These are phyloP conservation scores for Bombus confusus DNA, from an alignment of 1,140 invertebrate genomes.

Conservation along the genomic window DNA sequence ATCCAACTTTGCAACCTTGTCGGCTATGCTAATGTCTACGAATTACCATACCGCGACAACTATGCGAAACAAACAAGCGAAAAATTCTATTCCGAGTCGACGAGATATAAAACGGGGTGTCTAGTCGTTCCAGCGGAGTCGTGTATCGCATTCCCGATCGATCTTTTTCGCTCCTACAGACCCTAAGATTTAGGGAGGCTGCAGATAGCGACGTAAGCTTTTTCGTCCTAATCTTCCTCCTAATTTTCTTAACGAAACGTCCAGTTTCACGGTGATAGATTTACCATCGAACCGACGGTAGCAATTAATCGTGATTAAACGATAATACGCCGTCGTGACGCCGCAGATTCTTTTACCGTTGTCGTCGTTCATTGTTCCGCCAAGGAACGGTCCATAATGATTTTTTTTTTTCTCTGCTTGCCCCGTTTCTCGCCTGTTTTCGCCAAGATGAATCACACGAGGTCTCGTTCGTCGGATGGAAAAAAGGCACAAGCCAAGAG, in stretches of 20 bases:
- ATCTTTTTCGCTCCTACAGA: not conserved
- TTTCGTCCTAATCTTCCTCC: not conserved
- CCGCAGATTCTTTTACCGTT: constrained; percentile 47
- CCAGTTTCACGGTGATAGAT: constrained; percentile 23
- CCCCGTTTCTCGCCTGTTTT: not conserved
- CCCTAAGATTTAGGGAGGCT: too few relatives aligned
- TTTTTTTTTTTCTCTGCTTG: constrained; percentile 21
- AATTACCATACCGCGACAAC: constrained; percentile 64
- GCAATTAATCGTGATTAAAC: constrained; percentile 64
- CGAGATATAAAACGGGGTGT: too few relatives aligned
- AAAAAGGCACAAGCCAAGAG: constrained; percentile 54
- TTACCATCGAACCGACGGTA: not conserved
- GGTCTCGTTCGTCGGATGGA: constrained; percentile 7
- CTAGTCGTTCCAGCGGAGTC: too few relatives aligned
- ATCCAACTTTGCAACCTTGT: constrained; percentile 22
- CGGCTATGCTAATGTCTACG: constrained; percentile 63
- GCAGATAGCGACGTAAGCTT: not conserved
- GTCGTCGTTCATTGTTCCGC: constrained; percentile 50
- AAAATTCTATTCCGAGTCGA: constrained; percentile 49
- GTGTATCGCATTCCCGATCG: not conserved
- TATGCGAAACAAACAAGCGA: constrained; percentile 59
- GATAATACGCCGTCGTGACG: constrained; percentile 52
- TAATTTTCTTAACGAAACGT: constrained; percentile 41
- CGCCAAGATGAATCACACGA: constrained; percentile 65
- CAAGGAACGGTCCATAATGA: constrained; percentile 4